Base-by-base conservation (phyloP, 2,888 invertebrate genomes). In the Macrosoma leucophasiata region DNA sequence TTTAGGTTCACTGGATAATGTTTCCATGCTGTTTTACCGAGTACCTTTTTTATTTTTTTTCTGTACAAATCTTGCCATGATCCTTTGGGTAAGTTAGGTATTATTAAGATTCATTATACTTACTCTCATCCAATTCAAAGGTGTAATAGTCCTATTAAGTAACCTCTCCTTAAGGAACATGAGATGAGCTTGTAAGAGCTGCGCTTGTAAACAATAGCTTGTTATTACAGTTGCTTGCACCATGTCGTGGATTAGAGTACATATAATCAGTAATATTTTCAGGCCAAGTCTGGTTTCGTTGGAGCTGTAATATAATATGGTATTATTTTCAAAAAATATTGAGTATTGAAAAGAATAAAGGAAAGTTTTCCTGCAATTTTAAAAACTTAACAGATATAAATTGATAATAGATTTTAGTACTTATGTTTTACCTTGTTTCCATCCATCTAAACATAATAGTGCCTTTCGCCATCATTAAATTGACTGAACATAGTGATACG, bases 181-280 rank as follows among this genome's bases (percentile, higher is more conserved):
- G 28, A 94, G 82, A 58, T 93, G 93, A 0, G 91, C 89, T 40
- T 90, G 89, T 43, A 94, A 63, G 33, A 94, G 74, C 64, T 93
- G 92, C 27, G 91, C 92, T 76, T 94, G 93, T 12, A 94, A 84
- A 52, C 93, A 93, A 66, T 94, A 94, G 66, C 91, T 93, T 15
- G 91, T 90, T 44, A 94, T 88, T 31, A 94, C 88, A 3, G 93
- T 90, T n/a, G 92, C 91, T 70, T 94, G 93, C 33, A 94, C 89
- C 70, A 92, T 88, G 62, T 94, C 93, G 58, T 94, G 93, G 69
- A 90, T 89, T 39, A 92, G 64, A 6, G 93, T 91, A 44, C 90
- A 89, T 21, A 89, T 61, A 14, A 92, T 86, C 36, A 93, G 67
- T 4, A 90, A 57, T 18, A 89, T 71, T 73, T 91, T 89, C 24